Evolutionary conservation across 2,797 vertebrate species (phyloP).

Genomic region (Enteromius paludinosus): DNA sequence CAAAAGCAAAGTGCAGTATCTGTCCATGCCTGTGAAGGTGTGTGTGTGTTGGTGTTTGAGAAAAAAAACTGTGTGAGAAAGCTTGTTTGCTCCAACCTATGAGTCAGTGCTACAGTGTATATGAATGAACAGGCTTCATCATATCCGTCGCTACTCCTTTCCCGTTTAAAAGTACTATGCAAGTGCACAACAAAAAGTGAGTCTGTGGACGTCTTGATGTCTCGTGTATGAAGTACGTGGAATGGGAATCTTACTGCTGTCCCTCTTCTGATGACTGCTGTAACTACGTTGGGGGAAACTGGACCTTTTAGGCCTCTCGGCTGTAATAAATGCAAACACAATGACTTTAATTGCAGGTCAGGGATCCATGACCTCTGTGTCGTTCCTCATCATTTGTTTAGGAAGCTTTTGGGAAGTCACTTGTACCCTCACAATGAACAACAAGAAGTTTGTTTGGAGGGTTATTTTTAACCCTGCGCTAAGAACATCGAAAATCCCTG

Average conservation of each 20-base stretch:
- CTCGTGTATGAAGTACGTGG: conserved; percentile 64
- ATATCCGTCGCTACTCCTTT: conserved; percentile 56
- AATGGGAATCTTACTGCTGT: conserved; percentile 76
- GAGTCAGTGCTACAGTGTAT: conserved; percentile 29
- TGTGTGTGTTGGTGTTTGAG: conserved; percentile 34
- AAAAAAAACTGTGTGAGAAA: neutral
- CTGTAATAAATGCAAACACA: conserved; percentile 55
- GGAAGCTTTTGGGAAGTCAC: conserved; percentile 29
- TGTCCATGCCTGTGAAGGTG: conserved; percentile 69
- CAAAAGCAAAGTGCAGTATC: conserved; percentile 78
- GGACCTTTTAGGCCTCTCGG: conserved; percentile 42
- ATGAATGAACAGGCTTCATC: conserved; percentile 58
- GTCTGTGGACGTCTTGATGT: conserved; percentile 77
- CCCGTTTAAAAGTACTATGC: conserved; percentile 84
- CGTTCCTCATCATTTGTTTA: conserved; percentile 23
- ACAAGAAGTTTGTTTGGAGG: conserved; percentile 21
- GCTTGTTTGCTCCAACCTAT: conserved; percentile 4
- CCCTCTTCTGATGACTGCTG: conserved; percentile 58
- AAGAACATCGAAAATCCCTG: conserved; percentile 30
- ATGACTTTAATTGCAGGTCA: conserved; percentile 30
- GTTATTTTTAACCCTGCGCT: conserved; percentile 28
- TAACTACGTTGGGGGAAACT: conserved; percentile 46
- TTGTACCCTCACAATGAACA: conserved; percentile 7
- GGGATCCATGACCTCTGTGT: conserved; percentile 35
- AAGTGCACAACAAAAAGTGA: conserved; percentile 80